These are phyloP conservation scores for Hyposmocoma kahamanoa DNA, from an alignment of 1,140 invertebrate genomes.

Conservation along the genomic window DNA sequence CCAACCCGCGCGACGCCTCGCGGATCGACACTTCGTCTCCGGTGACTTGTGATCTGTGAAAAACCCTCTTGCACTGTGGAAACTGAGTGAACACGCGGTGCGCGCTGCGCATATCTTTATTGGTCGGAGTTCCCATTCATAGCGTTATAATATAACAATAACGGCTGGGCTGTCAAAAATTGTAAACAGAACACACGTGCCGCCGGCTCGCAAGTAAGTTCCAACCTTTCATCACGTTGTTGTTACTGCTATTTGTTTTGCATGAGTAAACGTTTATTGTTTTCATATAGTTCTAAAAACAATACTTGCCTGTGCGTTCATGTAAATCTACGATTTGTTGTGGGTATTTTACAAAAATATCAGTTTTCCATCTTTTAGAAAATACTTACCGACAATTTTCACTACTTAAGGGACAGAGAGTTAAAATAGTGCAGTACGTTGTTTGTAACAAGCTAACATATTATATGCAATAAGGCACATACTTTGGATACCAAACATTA, in stretches of 20 bases:
- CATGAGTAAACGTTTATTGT: too few relatives aligned
- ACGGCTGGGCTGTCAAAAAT: conserved; percentile 55
- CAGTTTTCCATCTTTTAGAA: too few relatives aligned
- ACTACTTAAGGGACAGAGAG: too few relatives aligned
- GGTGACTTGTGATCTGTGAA: conserved; percentile 49
- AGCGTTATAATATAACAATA: conserved; percentile 31
- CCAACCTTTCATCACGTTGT: conserved; percentile 1
- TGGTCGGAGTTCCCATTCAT: conserved; percentile 30
- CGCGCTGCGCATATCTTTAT: conserved; percentile 48
- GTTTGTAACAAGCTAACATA: too few relatives aligned
- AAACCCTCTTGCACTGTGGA: conserved; percentile 26
- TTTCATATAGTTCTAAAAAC: too few relatives aligned
- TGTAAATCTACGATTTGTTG: too few relatives aligned
- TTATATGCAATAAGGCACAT: too few relatives aligned
- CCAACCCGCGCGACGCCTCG: conserved; percentile 29
- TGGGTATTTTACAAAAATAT: too few relatives aligned
- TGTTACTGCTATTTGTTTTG: background rate
- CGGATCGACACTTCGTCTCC: conserved; percentile 20
- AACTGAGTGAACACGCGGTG: conserved; percentile 33
- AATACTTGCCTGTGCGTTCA: too few relatives aligned
- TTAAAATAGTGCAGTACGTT: too few relatives aligned
- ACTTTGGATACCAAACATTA: too few relatives aligned
- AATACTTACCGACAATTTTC: too few relatives aligned
- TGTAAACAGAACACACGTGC: conserved; percentile 65
- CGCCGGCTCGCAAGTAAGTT: conserved; percentile 63